These are phyloP conservation scores for Tiaroga cobitis DNA, from an alignment of 2,797 vertebrate genomes.

Conservation along the genomic window DNA sequence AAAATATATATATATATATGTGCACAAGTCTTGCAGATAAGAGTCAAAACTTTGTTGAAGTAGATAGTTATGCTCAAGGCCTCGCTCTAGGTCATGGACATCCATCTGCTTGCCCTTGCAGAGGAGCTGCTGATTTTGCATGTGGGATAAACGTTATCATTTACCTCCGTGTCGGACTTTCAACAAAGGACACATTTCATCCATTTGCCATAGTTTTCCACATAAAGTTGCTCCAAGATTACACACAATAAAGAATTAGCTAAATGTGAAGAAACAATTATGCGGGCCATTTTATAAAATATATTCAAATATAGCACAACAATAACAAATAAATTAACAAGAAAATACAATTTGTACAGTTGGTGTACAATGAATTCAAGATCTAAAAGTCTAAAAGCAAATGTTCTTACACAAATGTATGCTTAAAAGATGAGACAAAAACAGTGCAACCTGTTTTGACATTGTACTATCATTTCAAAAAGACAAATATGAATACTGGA, in stretches of 20 bases:
- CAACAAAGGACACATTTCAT: constrained; percentile 3
- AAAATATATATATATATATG: not conserved
- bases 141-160: constrained; percentile 32
- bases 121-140: constrained; percentile 64
- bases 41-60: constrained; percentile 52
- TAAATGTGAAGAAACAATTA: constrained; percentile 5
- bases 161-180: constrained; percentile 1
- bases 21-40: constrained; percentile 27
- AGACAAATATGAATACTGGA: constrained; percentile 23
- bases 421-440: constrained; percentile 12
- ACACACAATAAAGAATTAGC: not conserved
- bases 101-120: constrained; percentile 78
- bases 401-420: not conserved
- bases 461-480: not conserved
- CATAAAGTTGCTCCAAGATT: not conserved
- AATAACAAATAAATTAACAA: constrained; percentile 17
- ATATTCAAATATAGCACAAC: constrained; percentile 10
- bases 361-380: not conserved
- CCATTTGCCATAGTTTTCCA: not conserved
- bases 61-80: constrained; percentile 56
- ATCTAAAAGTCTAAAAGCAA: constrained; percentile 19
- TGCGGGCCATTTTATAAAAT: not conserved
- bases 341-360: constrained; percentile 9
- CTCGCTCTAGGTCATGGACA: constrained; percentile 81
- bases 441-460: not conserved